These are phyloP conservation scores for Porites lobata DNA, from an alignment of 92 coral and sea anemone species.

Conservation along the genomic window DNA sequence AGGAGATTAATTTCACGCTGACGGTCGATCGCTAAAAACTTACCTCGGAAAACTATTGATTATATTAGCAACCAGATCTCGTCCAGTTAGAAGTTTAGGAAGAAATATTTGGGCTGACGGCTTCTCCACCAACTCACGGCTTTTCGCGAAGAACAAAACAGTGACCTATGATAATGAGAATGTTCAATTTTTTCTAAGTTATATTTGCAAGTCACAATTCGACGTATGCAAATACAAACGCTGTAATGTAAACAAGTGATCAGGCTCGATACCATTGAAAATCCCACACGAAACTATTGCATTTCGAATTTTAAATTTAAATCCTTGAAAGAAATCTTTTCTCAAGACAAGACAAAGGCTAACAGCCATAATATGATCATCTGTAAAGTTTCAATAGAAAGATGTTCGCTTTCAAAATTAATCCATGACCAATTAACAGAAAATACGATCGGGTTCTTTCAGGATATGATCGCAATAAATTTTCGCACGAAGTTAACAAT, in stretches of 20 bases:
- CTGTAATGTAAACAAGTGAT: constrained; percentile 19
- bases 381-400: background rate
- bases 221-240: constrained; percentile 27
- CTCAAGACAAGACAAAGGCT: background rate
- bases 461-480: background rate
- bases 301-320: background rate
- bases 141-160: constrained; percentile 93
- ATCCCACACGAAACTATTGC: background rate
- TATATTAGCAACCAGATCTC: constrained; percentile 67
- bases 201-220: background rate
- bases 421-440: background rate
- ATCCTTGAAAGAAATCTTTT: background rate
- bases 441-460: background rate
- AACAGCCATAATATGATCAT: background rate
- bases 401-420: background rate
- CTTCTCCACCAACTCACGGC: constrained; percentile 91
- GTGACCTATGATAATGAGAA: constrained; percentile 72
- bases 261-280: constrained; percentile 9
- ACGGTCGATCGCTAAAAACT: constrained; percentile 11
- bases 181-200: background rate
- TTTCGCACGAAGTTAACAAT: background rate
- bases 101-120: constrained; percentile 67
- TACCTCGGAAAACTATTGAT: constrained; percentile 81
- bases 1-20: constrained; percentile 20
- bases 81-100: constrained; percentile 58